Evolutionary conservation across 2,797 vertebrate genomes (phyloP).

Genomic region (Crenuchus spilurus): DNA sequence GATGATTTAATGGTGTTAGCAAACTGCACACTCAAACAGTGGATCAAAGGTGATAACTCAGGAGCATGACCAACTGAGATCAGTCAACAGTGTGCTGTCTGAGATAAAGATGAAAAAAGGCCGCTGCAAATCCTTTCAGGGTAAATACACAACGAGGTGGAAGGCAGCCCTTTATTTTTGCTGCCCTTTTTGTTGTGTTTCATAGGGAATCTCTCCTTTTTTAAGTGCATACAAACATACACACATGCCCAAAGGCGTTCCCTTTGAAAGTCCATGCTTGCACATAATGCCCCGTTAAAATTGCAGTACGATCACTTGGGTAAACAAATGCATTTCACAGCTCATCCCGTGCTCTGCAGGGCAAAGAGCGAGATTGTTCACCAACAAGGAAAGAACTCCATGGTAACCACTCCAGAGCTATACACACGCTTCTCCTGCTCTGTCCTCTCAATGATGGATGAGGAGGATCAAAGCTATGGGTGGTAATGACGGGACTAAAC

Average conservation of each 20-base stretch:
- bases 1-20: slow-evolving; percentile 31
- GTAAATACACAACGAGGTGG: background rate
- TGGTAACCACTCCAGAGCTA: slow-evolving; percentile 56
- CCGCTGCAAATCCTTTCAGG: background rate
- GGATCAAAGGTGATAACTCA: slow-evolving; percentile 45
- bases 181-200: slow-evolving; percentile 43
- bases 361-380: slow-evolving; percentile 50
- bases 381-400: slow-evolving; percentile 62
- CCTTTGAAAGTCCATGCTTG: slow-evolving; percentile 48
- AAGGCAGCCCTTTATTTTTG: slow-evolving; percentile 34
- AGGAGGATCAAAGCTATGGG: slow-evolving; percentile 45
- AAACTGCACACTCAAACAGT: slow-evolving; percentile 32
- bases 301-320: slow-evolving; percentile 55
- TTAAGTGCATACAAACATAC: slow-evolving; percentile 26
- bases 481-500: background rate
- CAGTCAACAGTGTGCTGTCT: slow-evolving; percentile 37
- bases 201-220: slow-evolving; percentile 33
- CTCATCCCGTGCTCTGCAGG: slow-evolving; percentile 33
- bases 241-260: slow-evolving; percentile 46
- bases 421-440: slow-evolving; percentile 50
- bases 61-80: slow-evolving; percentile 30
- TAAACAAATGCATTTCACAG: slow-evolving; percentile 63
- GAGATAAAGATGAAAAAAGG: slow-evolving; percentile 13
- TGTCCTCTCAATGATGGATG: slow-evolving; percentile 47
- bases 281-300: slow-evolving; percentile 48